A percentile compares a stretch with the other conserved stretches of the same genome.
Conservation (phyloP, 2,888 invertebrate species). For the Drosophila robusta region DNA sequence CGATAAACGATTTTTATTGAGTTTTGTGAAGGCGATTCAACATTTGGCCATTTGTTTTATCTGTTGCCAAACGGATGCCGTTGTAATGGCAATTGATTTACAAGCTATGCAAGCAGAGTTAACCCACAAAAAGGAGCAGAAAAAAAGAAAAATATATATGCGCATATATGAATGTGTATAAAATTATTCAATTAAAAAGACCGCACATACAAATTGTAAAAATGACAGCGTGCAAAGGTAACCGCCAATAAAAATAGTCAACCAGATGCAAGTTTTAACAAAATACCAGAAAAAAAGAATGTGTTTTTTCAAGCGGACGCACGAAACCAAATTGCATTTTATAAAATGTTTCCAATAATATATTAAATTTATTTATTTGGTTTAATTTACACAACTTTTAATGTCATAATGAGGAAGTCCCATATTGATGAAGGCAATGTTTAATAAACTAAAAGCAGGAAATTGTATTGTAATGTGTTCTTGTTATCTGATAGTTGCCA, state of each 20-base stretch:
- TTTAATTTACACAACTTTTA: slow-evolving; percentile 42
- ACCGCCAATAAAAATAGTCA: slow-evolving; percentile 70
- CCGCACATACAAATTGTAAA: slow-evolving; percentile 51
- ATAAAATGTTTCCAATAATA: slow-evolving; percentile 38
- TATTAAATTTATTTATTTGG: slow-evolving; percentile 60
- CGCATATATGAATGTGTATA: slow-evolving; percentile 25
- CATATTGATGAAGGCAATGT: background rate
- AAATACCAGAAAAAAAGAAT: slow-evolving; percentile 11
- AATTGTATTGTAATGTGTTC: slow-evolving; percentile 2
- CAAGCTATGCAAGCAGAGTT: slow-evolving; percentile 36
- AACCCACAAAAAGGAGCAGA: slow-evolving; percentile 22
- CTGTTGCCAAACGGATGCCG: slow-evolving; percentile 45
- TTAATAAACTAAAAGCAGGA: background rate
- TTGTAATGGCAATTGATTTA: slow-evolving; percentile 67
- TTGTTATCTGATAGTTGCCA: too few relatives aligned
- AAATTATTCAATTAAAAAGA: slow-evolving; percentile 75
- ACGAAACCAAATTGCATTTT: slow-evolving; percentile 46
- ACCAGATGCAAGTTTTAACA: slow-evolving; percentile 29
- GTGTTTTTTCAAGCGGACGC: slow-evolving; percentile 1
- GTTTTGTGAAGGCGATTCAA: slow-evolving; percentile 50
- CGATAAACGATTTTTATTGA: slow-evolving; percentile 48
- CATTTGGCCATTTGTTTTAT: slow-evolving; percentile 47
- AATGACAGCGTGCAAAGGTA: slow-evolving; percentile 58
- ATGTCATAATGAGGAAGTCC: slow-evolving; percentile 26
- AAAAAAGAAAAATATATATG: slow-evolving; percentile 24